Percentiles rank a stretch among this genome's conserved stretches.
Conservation (phyloP, 2,888 invertebrate genomes). For the Ypsolopha sequella region DNA sequence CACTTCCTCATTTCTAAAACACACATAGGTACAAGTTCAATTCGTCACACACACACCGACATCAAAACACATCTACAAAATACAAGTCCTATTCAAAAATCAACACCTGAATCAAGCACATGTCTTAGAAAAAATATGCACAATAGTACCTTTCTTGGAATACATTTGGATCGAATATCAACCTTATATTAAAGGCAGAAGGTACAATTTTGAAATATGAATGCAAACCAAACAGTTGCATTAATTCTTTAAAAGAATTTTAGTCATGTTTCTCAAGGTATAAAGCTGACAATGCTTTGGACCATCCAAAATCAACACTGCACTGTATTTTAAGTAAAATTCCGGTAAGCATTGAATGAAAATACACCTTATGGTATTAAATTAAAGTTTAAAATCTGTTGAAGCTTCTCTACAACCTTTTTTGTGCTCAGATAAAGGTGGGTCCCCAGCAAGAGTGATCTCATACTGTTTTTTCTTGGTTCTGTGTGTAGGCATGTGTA, state of each 20-base stretch:
- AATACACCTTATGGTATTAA: background rate
- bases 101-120: background rate
- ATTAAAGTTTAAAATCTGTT: background rate
- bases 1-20: no score
- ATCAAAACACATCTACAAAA: background rate
- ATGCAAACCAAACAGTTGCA: no score
- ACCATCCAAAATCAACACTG: no score
- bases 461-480: background rate
- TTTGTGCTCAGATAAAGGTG: background rate
- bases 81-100: background rate
- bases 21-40: background rate
- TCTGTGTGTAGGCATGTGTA: constrained; percentile 12
- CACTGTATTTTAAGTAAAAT: no score
- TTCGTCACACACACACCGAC: background rate
- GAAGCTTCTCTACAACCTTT: background rate
- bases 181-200: no score
- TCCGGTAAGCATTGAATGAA: no score
- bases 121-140: background rate
- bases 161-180: no score
- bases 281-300: no score
- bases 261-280: no score
- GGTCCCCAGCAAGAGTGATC: background rate
- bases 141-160: background rate
- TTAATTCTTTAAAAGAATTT: no score
- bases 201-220: no score